Percentiles rank a stretch among this genome's conserved stretches.
phyloP scores from a whole-genome alignment of 1,140 invertebrate species.

The Muscidifurax raptorellus region DNA sequence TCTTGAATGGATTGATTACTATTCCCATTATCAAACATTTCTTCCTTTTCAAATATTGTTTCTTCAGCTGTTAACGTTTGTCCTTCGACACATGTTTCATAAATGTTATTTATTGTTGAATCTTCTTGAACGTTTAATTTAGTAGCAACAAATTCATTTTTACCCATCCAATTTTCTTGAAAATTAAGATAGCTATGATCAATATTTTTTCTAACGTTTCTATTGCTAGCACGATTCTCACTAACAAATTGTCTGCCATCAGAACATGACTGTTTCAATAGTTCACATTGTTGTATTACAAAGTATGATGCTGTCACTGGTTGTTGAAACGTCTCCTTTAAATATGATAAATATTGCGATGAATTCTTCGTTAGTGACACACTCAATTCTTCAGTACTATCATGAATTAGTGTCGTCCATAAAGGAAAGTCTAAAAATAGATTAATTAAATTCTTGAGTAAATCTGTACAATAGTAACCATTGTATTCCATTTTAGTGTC shows the following conservation, averaged over 20 bases:
- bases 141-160: neutral
- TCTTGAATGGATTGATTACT: too few species aligned
- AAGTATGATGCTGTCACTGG: too few species aligned
- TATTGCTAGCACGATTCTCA: neutral
- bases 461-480: neutral
- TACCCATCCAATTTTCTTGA: neutral
- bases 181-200: neutral
- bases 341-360: too few species aligned
- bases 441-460: neutral
- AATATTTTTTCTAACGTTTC: neutral
- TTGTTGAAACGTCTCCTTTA: too few species aligned
- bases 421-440: neutral
- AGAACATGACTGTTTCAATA: neutral
- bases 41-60: neutral
- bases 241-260: neutral
- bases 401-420: too few species aligned
- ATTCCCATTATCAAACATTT: too few species aligned
- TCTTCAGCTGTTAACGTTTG: neutral
- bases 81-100: neutral
- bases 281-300: neutral
- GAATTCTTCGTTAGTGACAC: too few species aligned
- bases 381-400: too few species aligned
- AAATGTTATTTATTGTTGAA: neutral
- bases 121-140: neutral
- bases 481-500: neutral